Evolutionary conservation across 2,797 vertebrate species (phyloP).

Genomic region (Pangasius djambal): DNA sequence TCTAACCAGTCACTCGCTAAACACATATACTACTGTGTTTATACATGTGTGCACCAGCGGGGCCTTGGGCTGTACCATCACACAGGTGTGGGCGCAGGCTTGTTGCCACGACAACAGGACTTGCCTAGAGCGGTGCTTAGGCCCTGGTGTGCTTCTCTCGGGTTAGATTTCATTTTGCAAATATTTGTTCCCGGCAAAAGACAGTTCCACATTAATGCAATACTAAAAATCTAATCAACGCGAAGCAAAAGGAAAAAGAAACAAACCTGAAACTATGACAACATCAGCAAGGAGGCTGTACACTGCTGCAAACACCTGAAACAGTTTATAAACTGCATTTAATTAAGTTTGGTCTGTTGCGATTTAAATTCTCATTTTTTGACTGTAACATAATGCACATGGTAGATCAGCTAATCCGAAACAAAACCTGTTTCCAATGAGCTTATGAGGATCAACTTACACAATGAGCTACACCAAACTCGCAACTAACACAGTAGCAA

Average conservation of each 20-base stretch:
- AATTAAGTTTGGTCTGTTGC: not conserved
- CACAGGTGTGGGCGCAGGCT: conserved; percentile 50
- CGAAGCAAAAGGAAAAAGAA: conserved; percentile 9
- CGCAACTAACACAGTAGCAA: not conserved
- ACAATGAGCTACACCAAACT: not conserved
- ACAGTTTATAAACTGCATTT: not conserved
- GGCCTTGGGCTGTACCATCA: conserved; percentile 14
- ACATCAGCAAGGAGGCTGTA: not conserved
- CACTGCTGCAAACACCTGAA: conserved; percentile 7
- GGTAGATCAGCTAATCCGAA: not conserved
- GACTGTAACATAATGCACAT: not conserved
- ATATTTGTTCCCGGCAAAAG: conserved; percentile 7
- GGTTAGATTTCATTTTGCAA: conserved; percentile 53
- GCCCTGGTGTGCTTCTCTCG: conserved; percentile 44
- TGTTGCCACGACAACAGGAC: conserved; percentile 49
- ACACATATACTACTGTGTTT: not conserved
- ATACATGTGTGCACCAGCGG: not conserved
- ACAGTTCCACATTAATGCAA: conserved; percentile 3
- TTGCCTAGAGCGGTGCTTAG: conserved; percentile 39
- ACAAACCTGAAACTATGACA: not conserved
- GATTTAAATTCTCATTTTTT: conserved; percentile 4
- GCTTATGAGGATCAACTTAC: not conserved
- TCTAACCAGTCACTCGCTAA: not conserved
- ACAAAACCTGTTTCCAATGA: conserved; percentile 7
- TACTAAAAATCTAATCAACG: conserved; percentile 19